Conservation (phyloP, 2,113 vertebrate genomes). For the Gorsachius goisagi region DNA sequence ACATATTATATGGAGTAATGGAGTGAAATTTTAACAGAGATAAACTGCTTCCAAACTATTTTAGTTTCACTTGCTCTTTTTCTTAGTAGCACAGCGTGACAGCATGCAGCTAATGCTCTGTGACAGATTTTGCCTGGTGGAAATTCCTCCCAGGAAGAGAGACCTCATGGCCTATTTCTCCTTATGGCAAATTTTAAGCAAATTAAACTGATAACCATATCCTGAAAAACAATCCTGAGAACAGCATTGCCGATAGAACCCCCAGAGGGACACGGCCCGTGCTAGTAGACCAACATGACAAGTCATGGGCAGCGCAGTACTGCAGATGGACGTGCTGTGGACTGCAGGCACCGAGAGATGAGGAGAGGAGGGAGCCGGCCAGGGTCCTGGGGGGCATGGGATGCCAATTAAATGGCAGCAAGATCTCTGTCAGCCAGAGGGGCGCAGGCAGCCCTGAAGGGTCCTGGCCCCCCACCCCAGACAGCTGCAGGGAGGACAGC, state of each 20-base stretch:
- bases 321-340: not conserved
- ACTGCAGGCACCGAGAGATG: not conserved
- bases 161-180: not conserved
- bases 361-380: not conserved
- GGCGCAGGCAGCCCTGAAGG: not conserved
- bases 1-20: not conserved
- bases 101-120: slow-evolving; percentile 12
- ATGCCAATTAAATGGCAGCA: not conserved
- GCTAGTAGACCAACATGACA: not conserved
- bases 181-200: slow-evolving; percentile 24
- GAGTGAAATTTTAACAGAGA: not conserved
- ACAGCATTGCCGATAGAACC: not conserved
- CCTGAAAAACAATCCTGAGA: not conserved
- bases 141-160: slow-evolving; percentile 18
- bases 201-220: slow-evolving; percentile 35
- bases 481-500: not conserved
- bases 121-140: not conserved
- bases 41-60: not conserved
- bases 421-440: not conserved
- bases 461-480: not conserved
- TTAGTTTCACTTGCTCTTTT: not conserved
- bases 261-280: not conserved
- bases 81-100: not conserved
- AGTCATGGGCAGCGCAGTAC: not conserved
- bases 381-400: fast-evolving